phyloP scores from a whole-genome alignment of 1,140 invertebrate genomes.

The Drosophila ohnishii region DNA sequence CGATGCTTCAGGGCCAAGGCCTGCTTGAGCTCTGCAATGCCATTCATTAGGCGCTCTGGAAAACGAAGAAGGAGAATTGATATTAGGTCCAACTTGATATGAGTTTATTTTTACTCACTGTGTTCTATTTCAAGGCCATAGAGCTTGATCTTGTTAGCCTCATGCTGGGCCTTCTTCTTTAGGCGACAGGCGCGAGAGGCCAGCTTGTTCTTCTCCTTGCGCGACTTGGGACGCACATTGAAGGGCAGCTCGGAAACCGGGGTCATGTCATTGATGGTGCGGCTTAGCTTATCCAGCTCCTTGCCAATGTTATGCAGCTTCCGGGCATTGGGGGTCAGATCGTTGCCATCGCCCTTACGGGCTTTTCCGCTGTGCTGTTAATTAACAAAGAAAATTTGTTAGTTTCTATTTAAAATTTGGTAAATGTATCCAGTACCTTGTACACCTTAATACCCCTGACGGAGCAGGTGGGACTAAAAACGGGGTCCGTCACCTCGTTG shows the following conservation, averaged over 20 bases:
- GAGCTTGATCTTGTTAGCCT: constrained; percentile 97
- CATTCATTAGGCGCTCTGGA: constrained; percentile 87
- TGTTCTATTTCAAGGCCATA: constrained; percentile 97
- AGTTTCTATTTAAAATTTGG: neutral
- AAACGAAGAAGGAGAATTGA: constrained; percentile 8
- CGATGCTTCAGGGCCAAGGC: constrained; percentile 85
- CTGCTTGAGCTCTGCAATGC: constrained; percentile 88
- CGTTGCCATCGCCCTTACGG: constrained; percentile 98
- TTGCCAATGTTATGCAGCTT: constrained; percentile 95
- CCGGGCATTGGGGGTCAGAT: constrained; percentile 96
- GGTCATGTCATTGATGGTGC: constrained; percentile 97
- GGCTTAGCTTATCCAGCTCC: constrained; percentile 95
- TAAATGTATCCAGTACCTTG: constrained; percentile 50
- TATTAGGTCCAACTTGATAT: neutral
- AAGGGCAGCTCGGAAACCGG: constrained; percentile 96
- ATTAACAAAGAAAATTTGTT: neutral
- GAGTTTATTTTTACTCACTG: constrained; percentile 87
- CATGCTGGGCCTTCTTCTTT: constrained; percentile 97
- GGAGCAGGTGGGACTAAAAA: constrained; percentile 95
- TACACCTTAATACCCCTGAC: constrained; percentile 93
- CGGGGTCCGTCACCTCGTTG: constrained; percentile 94
- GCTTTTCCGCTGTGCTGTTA: constrained; percentile 92
- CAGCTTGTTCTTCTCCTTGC: constrained; percentile 99
- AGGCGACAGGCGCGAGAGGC: constrained; percentile 97
- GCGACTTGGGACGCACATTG: constrained; percentile 93